Evolutionary conservation across 2,113 vertebrate genomes (phyloP).

Genomic region (Seriola quinqueradiata): DNA sequence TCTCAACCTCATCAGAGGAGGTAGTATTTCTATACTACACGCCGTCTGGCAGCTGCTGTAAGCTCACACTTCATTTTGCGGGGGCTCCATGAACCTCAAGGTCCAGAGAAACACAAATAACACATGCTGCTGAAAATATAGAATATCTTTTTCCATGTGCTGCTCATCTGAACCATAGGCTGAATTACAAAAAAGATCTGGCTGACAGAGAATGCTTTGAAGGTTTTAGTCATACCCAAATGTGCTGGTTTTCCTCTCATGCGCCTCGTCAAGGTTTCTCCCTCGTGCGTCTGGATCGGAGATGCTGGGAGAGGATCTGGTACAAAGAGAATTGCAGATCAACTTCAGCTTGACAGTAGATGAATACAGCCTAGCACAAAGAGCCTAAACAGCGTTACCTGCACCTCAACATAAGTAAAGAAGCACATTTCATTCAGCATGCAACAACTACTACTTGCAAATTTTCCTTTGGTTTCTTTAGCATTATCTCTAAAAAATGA

Average conservation of each 20-base stretch:
- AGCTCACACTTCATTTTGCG: slow-evolving; percentile 72
- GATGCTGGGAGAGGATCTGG: slow-evolving; percentile 69
- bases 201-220: slow-evolving; percentile 78
- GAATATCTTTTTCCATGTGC: slow-evolving; percentile 60
- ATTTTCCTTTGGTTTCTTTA: background rate
- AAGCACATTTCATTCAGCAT: slow-evolving; percentile 53
- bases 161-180: slow-evolving; percentile 51
- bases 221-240: slow-evolving; percentile 78
- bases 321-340: slow-evolving; percentile 84
- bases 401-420: slow-evolving; percentile 51
- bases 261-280: slow-evolving; percentile 75
- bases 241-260: slow-evolving; percentile 75
- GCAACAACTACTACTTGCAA: slow-evolving; percentile 15
- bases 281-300: slow-evolving; percentile 68
- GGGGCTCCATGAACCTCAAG: slow-evolving; percentile 57
- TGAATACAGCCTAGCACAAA: slow-evolving; percentile 74
- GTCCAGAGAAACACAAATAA: slow-evolving; percentile 72
- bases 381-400: slow-evolving; percentile 61
- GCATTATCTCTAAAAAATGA: slow-evolving; percentile 1
- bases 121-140: slow-evolving; percentile 61
- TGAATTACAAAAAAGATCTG: slow-evolving; percentile 61
- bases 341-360: slow-evolving; percentile 74
- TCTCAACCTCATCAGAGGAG: slow-evolving; percentile 74
- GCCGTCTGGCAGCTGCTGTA: slow-evolving; percentile 65
- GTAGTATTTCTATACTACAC: slow-evolving; percentile 58